Evolutionary conservation across 2,797 vertebrate genomes (phyloP).

Genomic region (Acomys russatus): DNA sequence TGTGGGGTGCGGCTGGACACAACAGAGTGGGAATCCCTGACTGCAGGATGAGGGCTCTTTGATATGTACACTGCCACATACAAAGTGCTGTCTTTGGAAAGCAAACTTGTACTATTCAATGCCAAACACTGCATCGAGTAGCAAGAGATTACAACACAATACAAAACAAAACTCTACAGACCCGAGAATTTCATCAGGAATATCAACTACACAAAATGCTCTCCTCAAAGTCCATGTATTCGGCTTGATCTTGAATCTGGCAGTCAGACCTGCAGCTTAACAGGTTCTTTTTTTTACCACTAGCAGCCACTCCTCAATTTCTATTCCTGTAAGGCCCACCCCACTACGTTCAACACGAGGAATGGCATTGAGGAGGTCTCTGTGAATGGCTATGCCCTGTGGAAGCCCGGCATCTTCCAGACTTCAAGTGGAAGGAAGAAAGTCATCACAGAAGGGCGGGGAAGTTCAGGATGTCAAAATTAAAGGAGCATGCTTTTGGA

Average conservation of each 20-base stretch:
- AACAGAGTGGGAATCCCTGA: not conserved
- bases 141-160: not conserved
- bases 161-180: not conserved
- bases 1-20: not conserved
- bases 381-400: not conserved
- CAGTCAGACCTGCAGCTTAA: not conserved
- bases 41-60: not conserved
- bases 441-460: not conserved
- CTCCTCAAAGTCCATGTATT: not conserved
- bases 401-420: not conserved
- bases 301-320: not conserved
- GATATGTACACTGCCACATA: not conserved
- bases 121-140: not conserved
- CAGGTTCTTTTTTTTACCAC: not conserved
- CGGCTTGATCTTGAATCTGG: not conserved
- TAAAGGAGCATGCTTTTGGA: not conserved
- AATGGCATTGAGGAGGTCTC: not conserved
- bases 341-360: accelerated
- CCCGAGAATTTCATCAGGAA: not conserved
- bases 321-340: not conserved
- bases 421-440: not conserved
- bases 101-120: not conserved
- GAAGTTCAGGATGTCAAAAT: not conserved
- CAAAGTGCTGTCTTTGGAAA: not conserved
- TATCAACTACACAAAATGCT: not conserved